Conservation (phyloP, 2,888 invertebrate species). For the Hipparchia semele region DNA sequence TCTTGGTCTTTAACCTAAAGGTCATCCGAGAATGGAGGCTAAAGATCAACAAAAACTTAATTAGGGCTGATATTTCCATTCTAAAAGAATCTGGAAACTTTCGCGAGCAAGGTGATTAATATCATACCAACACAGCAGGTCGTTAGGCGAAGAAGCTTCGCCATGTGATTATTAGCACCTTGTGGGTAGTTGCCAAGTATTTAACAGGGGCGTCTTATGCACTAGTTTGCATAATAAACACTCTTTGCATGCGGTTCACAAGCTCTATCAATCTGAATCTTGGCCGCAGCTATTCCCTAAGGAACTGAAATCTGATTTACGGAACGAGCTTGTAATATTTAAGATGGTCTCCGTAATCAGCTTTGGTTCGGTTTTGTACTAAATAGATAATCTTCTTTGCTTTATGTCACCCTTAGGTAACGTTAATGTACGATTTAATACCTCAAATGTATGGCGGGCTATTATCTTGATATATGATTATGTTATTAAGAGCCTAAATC, state of each 20-base stretch:
- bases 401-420: constrained; percentile 42
- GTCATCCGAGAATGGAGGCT: too few species aligned
- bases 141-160: constrained; percentile 19
- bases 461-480: constrained; percentile 39
- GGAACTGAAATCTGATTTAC: constrained; percentile 45
- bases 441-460: constrained; percentile 33
- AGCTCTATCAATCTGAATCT: constrained; percentile 38
- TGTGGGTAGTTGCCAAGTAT: constrained; percentile 27
- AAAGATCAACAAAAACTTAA: background rate
- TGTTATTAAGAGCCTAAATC: constrained; percentile 37
- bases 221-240: constrained; percentile 42
- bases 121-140: constrained; percentile 2
- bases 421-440: constrained; percentile 40
- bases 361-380: constrained; percentile 44
- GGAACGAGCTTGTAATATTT: constrained; percentile 51
- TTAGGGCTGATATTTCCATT: background rate
- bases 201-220: constrained; percentile 33
- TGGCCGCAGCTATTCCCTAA: constrained; percentile 38
- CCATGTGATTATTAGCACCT: constrained; percentile 26
- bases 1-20: too few species aligned
- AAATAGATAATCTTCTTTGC: constrained; percentile 44
- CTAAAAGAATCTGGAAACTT: background rate
- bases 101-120: background rate
- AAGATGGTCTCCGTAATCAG: constrained; percentile 52
- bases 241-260: constrained; percentile 40